phyloP scores from a whole-genome alignment of 2,797 vertebrate species.

The Mormyrops attenuatus region DNA sequence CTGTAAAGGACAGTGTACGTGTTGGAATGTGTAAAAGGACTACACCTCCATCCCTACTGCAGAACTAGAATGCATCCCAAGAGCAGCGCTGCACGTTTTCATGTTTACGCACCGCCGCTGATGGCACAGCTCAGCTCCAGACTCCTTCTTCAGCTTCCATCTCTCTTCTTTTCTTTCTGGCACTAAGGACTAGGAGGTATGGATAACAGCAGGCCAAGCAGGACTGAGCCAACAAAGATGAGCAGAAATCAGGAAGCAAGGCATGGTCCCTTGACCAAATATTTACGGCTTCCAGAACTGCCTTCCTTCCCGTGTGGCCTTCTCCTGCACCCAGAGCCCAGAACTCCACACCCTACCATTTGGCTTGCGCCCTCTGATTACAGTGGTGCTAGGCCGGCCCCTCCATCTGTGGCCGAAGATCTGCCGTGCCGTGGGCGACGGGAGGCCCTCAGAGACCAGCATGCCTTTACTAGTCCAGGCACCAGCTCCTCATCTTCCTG shows the following conservation, averaged over 20 bases:
- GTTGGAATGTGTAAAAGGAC: background rate
- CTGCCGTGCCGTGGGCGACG: background rate
- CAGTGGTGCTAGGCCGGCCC: background rate
- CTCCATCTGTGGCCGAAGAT: background rate
- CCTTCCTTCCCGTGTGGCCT: background rate
- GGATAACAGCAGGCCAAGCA: background rate
- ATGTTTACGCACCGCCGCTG: background rate
- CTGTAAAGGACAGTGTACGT: background rate
- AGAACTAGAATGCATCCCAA: background rate
- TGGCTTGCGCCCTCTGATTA: slow-evolving; percentile 12
- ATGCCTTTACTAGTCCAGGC: background rate
- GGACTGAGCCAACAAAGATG: background rate
- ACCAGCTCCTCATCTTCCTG: background rate
- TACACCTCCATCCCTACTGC: background rate
- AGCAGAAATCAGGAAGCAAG: background rate
- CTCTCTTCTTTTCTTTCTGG: background rate
- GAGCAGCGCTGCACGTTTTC: background rate
- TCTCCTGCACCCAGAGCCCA: background rate
- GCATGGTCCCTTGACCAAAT: background rate
- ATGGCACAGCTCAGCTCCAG: background rate
- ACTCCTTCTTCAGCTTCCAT: background rate
- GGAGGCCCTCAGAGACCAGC: background rate
- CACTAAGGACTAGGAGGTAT: background rate
- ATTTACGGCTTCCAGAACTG: background rate
- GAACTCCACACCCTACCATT: slow-evolving; percentile 1